Percentiles rank a stretch among this genome's conserved stretches.
These are phyloP conservation scores for Aldrovandia affinis DNA, from an alignment of 2,797 vertebrate genomes.

Conservation along the genomic window DNA sequence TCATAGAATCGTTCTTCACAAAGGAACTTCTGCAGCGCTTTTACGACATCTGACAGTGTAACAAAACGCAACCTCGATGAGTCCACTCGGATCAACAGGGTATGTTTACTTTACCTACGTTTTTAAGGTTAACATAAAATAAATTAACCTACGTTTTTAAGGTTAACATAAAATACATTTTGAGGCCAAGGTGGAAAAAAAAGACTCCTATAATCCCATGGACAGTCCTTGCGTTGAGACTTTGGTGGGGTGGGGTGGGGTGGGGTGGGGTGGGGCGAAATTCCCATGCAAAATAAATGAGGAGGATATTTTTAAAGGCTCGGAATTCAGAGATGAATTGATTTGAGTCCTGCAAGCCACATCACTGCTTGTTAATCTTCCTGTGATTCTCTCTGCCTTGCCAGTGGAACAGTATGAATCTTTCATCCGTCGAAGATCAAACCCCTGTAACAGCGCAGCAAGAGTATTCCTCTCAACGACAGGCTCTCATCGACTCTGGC, in stretches of 20 bases:
- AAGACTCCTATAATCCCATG: no score
- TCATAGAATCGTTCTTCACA: no score
- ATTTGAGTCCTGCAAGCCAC: slow-evolving; percentile 62
- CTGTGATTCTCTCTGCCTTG: slow-evolving; percentile 68
- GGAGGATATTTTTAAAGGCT: slow-evolving; percentile 39
- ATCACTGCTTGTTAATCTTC: slow-evolving; percentile 59
- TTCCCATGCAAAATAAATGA: slow-evolving; percentile 31
- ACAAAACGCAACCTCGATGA: not conserved
- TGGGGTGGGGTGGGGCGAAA: no score
- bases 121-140: no score
- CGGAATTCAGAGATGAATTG: slow-evolving; percentile 70
- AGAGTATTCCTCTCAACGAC: slow-evolving; percentile 27
- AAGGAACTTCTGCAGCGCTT: not conserved
- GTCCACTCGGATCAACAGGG: no score
- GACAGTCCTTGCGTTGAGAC: slow-evolving; percentile 18
- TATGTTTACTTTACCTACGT: no score
- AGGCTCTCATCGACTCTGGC: slow-evolving; percentile 12
- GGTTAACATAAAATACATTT: not conserved
- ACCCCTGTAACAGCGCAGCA: slow-evolving; percentile 21
- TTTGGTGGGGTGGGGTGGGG: no score
- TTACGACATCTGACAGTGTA: not conserved
- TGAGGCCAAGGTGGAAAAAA: slow-evolving; percentile 5
- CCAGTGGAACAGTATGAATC: slow-evolving; percentile 65
- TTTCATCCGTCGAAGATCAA: slow-evolving; percentile 66
- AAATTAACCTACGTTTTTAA: not conserved